Percentiles rank a stretch among this genome's conserved stretches.
These are phyloP conservation scores for Linyphia triangularis DNA, from an alignment of 2,888 invertebrate genomes.

Conservation along the genomic window DNA sequence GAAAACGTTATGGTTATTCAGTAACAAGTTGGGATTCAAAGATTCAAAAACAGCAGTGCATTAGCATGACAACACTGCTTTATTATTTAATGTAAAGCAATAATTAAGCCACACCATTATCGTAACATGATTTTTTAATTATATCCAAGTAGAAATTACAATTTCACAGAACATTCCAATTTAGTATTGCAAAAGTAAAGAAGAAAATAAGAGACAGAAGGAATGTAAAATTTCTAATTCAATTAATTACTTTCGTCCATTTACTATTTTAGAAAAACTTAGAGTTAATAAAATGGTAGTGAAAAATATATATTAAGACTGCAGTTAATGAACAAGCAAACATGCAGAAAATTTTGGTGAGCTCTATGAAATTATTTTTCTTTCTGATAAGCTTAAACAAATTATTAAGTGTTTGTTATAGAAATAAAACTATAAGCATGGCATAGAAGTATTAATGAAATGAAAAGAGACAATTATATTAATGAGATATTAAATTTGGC, in stretches of 20 bases:
- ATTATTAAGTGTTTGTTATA: neutral
- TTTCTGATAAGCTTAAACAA: neutral
- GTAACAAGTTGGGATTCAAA: neutral
- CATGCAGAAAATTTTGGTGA: conserved; percentile 70
- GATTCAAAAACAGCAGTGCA: conserved; percentile 61
- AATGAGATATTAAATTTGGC: neutral
- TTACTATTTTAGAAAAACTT: neutral
- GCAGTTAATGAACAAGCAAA: neutral
- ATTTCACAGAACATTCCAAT: conserved; percentile 34
- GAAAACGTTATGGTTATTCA: no score
- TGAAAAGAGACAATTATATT: neutral
- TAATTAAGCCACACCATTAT: conserved; percentile 61
- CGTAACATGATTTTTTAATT: conserved; percentile 51
- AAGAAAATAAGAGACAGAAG: conserved; percentile 22
- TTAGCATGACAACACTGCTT: conserved; percentile 73
- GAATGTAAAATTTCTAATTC: neutral
- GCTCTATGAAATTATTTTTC: conserved; percentile 46
- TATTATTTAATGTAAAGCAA: conserved; percentile 47
- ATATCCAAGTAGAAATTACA: conserved; percentile 38
- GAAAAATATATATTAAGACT: neutral
- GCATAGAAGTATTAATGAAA: neutral
- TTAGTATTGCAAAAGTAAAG: conserved; percentile 16
- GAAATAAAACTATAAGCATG: neutral
- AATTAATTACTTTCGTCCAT: no score
- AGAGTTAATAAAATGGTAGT: neutral